Evolutionary conservation across 2,888 invertebrate genomes (phyloP), one percentile per base, ranked within the genome.

Genomic region (Ormyrus pomaceus): DNA sequence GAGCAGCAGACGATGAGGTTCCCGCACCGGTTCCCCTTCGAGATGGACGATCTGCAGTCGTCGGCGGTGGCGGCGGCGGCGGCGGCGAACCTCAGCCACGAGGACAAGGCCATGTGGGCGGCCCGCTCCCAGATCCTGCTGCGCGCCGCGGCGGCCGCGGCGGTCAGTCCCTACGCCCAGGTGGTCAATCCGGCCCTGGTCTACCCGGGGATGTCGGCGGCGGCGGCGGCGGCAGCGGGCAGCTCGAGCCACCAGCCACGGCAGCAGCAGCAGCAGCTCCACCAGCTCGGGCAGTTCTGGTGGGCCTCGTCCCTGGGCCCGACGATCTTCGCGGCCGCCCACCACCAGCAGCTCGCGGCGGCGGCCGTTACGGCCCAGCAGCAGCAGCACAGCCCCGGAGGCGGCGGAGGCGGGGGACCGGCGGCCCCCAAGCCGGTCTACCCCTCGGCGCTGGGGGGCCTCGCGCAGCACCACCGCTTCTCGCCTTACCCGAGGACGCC

Each of bases 1-100:
- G 96, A 96, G 88, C 96, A 96, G 91, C 96, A 96, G 86, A 94
- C 96, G 86, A 92, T 96, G 83, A 94, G 96, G 68, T 94, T 96
- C 71, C 95, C 95, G 3, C 91, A 96, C 85, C 94, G 96, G 71
- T 95, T 95, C 56, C 95, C 95, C 86, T 94, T 93, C 85, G 94
- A 94, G 84, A 91, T 95, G 87, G 95, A 96, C 68, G 91, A 92
- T 74, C 86, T 90, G 68, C 90, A 90, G 80, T 86, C 88, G 46
- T 85, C 87, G 84, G 93, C 94, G 87, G 80, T 80, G 2, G 80
- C 82, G 6, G 82, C 82, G 6, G 86, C 87, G n/a, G 93, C 95
- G 86, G 94, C 94, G 86, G 94, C 94, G 87, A 95, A 95, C 85
- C 91, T 96, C 65, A 95, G 95, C 19, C 88, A 95, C 83, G 96